Conservation (phyloP, 2,888 invertebrate genomes). For the Leptopilina drosophilae region DNA sequence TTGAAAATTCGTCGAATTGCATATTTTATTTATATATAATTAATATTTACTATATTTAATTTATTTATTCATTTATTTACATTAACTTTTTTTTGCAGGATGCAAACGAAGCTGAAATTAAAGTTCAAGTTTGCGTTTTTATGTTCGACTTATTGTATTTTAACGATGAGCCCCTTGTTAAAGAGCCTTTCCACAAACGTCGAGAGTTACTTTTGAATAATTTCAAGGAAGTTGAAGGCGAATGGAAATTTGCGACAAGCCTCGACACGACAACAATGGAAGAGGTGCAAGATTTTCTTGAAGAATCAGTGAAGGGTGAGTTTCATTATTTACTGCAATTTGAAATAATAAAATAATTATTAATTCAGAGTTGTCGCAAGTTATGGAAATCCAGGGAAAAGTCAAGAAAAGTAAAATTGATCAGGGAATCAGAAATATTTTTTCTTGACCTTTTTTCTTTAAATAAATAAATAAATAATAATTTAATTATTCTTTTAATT, state of each 20-base stretch:
- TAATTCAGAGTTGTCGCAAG: no score
- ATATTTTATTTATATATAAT: no score
- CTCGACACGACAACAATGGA: constrained; percentile 91
- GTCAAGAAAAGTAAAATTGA: no score
- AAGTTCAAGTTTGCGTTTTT: constrained; percentile 95
- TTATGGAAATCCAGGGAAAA: no score
- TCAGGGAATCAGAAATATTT: no score
- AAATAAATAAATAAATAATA: no score
- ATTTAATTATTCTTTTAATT: no score
- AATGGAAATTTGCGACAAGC: constrained; percentile 92
- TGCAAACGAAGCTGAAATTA: constrained; percentile 86
- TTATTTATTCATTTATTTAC: constrained; percentile 3
- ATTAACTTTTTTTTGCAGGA: constrained; percentile 78
- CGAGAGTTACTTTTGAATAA: constrained; percentile 85
- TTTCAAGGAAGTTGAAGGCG: constrained; percentile 86
- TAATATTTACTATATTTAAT: not conserved
- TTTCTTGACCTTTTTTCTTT: no score
- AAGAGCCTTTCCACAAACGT: constrained; percentile 85
- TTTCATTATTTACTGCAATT: not conserved
- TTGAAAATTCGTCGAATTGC: no score
- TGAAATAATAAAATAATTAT: no score
- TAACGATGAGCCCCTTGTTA: constrained; percentile 91
- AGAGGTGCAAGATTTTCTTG: constrained; percentile 95
- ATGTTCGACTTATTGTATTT: constrained; percentile 97
- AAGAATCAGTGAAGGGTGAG: constrained; percentile 92